These are phyloP conservation scores for Leucopsar rothschildi DNA, from an alignment of 2,113 vertebrate genomes.

Conservation along the genomic window DNA sequence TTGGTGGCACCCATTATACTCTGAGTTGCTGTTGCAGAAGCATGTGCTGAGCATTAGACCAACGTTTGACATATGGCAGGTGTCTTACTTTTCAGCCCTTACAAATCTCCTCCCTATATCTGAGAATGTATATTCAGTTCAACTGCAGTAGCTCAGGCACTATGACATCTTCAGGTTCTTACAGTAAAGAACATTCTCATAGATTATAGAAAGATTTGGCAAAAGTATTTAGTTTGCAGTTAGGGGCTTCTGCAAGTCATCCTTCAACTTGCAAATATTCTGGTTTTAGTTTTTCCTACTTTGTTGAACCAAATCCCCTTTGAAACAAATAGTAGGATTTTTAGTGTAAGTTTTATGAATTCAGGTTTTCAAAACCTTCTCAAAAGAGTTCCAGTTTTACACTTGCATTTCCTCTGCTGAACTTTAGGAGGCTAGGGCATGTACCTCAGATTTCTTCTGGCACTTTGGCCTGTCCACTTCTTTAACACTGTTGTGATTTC, in stretches of 20 bases:
- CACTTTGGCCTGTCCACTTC: background rate
- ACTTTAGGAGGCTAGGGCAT: background rate
- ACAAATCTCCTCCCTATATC: background rate
- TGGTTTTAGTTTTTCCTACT: background rate
- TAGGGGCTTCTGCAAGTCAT: background rate
- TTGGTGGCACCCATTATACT: background rate
- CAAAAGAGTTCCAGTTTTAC: background rate
- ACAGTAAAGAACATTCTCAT: background rate
- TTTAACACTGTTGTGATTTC: background rate
- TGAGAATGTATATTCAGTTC: background rate
- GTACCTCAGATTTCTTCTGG: background rate
- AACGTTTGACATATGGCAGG: rapidly evolving
- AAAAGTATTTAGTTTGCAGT: background rate
- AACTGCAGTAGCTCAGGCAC: background rate
- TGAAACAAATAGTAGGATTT: background rate
- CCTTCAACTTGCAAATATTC: background rate
- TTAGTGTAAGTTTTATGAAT: background rate
- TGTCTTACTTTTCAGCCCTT: background rate
- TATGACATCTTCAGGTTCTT: background rate
- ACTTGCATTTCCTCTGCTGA: background rate
- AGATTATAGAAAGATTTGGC: background rate
- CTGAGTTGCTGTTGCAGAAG: background rate
- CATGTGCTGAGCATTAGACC: background rate
- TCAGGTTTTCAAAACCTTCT: background rate
- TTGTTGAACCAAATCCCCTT: background rate